A percentile compares a stretch with the other conserved stretches of the same genome.
phyloP scores from a whole-genome alignment of 1,140 invertebrate species.

The Aphaenogaster ashmeadi region DNA sequence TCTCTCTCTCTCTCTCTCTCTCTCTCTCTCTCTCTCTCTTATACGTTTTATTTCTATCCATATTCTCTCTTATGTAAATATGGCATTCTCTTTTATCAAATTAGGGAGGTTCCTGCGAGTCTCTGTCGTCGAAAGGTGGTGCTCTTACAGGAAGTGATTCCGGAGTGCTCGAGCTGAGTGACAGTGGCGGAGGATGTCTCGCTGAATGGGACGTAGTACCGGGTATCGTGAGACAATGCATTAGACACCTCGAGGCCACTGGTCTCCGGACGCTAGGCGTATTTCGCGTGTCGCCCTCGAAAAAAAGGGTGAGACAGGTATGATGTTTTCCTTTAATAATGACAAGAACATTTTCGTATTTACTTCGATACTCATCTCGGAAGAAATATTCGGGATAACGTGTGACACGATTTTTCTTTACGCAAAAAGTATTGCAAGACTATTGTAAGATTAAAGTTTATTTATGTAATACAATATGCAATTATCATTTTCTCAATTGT shows the following conservation, averaged over 20 bases:
- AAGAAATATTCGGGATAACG: not conserved
- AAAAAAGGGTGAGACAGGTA: constrained; percentile 96
- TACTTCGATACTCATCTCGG: not conserved
- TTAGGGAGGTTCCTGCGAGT: constrained; percentile 91
- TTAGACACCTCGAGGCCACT: constrained; percentile 92
- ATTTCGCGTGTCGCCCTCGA: constrained; percentile 96
- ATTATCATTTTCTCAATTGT: not conserved
- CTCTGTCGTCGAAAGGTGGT: constrained; percentile 89
- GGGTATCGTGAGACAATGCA: constrained; percentile 92
- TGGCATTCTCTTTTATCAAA: constrained; percentile 13
- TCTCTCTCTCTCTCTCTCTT: no score
- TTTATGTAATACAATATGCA: not conserved
- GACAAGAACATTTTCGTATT: not conserved
- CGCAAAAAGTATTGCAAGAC: not conserved
- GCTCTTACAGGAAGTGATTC: constrained; percentile 88
- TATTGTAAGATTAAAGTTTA: not conserved
- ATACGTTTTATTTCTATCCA: not conserved
- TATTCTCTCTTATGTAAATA: not conserved
- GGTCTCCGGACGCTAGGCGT: constrained; percentile 95
- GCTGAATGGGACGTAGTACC: constrained; percentile 89
- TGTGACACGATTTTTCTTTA: constrained; percentile 12
- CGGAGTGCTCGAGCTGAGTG: constrained; percentile 87
- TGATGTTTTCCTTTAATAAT: constrained; percentile 59
- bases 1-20: no score
- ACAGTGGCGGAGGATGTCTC: constrained; percentile 80